Conservation (phyloP, 2,797 vertebrate species). For the Macropodus opercularis region DNA sequence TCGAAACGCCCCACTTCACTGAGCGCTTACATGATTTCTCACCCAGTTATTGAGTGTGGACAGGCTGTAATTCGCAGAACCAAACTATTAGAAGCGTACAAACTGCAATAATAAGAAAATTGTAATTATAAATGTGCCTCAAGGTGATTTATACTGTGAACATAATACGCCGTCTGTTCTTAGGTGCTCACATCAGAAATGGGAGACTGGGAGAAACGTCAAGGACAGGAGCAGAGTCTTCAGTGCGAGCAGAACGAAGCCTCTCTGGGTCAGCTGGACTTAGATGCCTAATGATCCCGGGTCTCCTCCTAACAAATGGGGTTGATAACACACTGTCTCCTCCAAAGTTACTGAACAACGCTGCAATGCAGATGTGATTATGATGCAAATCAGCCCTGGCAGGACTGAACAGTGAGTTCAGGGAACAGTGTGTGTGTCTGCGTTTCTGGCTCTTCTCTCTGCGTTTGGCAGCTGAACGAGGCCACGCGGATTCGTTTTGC, state of each 20-base stretch:
- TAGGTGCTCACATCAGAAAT: too few species aligned
- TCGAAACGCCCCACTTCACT: background rate
- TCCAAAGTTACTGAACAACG: background rate
- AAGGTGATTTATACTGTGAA: too few species aligned
- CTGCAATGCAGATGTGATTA: slow-evolving; percentile 6
- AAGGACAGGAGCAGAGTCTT: too few species aligned
- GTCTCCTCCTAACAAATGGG: too few species aligned
- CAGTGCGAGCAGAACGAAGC: too few species aligned
- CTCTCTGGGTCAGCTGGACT: too few species aligned
- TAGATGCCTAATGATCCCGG: too few species aligned
- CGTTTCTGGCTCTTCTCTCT: slow-evolving; percentile 7
- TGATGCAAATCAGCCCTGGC: slow-evolving; percentile 16
- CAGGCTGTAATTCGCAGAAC: background rate
- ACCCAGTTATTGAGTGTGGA: slow-evolving; percentile 1
- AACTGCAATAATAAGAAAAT: too few species aligned
- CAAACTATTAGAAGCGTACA: background rate
- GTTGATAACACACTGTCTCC: too few species aligned
- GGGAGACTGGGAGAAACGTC: too few species aligned
- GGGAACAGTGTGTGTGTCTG: background rate
- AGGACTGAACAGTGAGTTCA: slow-evolving; percentile 1
- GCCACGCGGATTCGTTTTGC: slow-evolving; percentile 40
- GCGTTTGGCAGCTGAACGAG: slow-evolving; percentile 9
- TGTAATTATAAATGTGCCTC: too few species aligned
- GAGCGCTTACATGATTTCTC: slow-evolving; percentile 1
- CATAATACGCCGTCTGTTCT: too few species aligned